Conservation (phyloP, 2,888 invertebrate species). For the Nemotelus pantherinus region DNA sequence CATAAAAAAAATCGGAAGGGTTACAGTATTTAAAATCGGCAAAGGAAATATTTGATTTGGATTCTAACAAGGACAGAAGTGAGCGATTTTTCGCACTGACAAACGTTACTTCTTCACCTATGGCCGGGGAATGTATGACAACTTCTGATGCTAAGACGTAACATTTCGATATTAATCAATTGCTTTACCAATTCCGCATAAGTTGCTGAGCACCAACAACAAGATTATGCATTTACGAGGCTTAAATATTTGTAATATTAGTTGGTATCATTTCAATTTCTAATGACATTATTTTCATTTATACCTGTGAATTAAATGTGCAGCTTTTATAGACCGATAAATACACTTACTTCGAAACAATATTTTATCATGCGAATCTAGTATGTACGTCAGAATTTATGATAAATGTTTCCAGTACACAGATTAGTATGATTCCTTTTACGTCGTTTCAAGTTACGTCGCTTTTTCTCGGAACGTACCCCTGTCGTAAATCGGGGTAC, state of each 20-base stretch:
- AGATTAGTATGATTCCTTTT: neutral
- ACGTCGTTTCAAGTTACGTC: neutral
- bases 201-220: too few relatives aligned
- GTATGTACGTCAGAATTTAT: neutral
- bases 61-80: too few relatives aligned
- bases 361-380: slow-evolving; percentile 1
- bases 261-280: too few relatives aligned
- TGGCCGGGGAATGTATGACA: too few relatives aligned
- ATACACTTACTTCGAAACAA: neutral
- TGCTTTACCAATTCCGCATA: too few relatives aligned
- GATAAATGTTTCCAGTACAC: neutral
- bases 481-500: neutral
- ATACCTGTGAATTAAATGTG: neutral
- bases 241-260: too few relatives aligned
- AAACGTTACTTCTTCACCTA: too few relatives aligned
- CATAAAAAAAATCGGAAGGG: neutral
- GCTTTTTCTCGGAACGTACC: neutral
- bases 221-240: too few relatives aligned
- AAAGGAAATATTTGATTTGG: too few relatives aligned
- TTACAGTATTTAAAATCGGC: neutral
- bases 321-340: slow-evolving; percentile 6
- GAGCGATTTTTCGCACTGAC: too few relatives aligned
- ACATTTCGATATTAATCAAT: too few relatives aligned
- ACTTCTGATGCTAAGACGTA: too few relatives aligned
- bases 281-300: neutral